Conservation (phyloP, 1,140 invertebrate species). For the Bombus superbus region DNA sequence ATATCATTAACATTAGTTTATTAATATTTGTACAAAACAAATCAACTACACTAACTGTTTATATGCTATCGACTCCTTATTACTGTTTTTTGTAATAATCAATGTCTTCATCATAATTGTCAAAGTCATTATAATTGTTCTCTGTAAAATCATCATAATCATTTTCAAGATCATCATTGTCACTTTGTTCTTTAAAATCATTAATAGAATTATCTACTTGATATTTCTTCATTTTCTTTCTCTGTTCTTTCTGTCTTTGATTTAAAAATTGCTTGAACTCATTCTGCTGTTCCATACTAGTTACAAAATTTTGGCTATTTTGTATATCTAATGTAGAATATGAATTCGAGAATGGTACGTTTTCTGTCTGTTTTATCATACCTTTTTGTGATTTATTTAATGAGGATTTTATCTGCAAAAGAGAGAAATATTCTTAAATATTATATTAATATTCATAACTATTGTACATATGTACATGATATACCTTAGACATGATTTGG, state of each 20-base stretch:
- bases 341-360: not conserved
- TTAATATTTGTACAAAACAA: slow-evolving; percentile 22
- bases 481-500: slow-evolving; percentile 84
- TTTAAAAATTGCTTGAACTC: slow-evolving; percentile 66
- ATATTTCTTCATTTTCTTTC: not conserved
- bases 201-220: not conserved
- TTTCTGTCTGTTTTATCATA: not conserved
- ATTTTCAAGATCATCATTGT: slow-evolving; percentile 17
- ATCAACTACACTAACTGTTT: not conserved
- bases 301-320: slow-evolving; percentile 18
- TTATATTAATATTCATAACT: slow-evolving; percentile 6
- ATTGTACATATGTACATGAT: not conserved
- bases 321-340: not conserved
- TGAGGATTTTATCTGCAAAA: slow-evolving; percentile 63
- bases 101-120: not conserved
- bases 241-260: slow-evolving; percentile 48
- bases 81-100: not conserved
- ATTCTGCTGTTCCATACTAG: slow-evolving; percentile 42
- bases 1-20: not conserved
- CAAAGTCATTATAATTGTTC: not conserved
- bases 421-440: slow-evolving; percentile 21
- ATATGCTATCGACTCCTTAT: not conserved
- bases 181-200: slow-evolving; percentile 19
- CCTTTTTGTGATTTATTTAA: slow-evolving; percentile 47
- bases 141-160: not conserved